A percentile compares a stretch with the other conserved stretches of the same genome.
Conservation (phyloP, 2,888 invertebrate species). For the Pristionchus fissidentatus region DNA sequence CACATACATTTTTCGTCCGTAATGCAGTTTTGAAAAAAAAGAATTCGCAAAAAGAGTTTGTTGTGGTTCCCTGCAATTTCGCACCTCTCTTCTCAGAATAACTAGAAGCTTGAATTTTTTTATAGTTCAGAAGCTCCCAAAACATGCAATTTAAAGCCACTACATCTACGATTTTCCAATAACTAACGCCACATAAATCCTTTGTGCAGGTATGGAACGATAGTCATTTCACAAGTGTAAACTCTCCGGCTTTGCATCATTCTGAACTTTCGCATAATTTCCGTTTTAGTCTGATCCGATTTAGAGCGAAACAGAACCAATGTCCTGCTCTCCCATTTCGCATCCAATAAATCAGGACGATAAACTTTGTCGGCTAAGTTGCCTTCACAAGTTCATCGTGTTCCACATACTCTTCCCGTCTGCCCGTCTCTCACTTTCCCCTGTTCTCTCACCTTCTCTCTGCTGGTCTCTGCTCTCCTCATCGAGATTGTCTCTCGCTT, state of each 20-base stretch:
- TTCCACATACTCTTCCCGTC: slow-evolving; percentile 5
- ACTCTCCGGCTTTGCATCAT: not conserved
- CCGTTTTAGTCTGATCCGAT: not conserved
- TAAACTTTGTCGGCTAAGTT: no score
- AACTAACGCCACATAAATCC: no score
- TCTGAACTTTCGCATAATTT: not conserved
- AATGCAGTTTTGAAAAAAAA: no score
- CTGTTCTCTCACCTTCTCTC: not conserved
- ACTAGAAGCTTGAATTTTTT: no score
- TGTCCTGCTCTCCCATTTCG: not conserved
- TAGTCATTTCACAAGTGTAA: not conserved
- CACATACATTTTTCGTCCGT: no score
- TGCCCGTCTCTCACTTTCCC: not conserved
- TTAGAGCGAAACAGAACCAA: not conserved
- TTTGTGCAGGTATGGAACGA: no score
- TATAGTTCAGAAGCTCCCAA: no score
- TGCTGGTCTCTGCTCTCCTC: not conserved
- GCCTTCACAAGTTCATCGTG: slow-evolving; percentile 28
- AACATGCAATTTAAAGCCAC: no score
- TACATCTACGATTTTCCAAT: no score
- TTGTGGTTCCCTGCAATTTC: no score
- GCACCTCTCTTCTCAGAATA: no score
- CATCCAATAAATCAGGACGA: not conserved
- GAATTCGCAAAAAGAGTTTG: no score
- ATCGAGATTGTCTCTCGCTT: not conserved